Conservation (phyloP, 2,888 invertebrate species). For the Cinara cedri region DNA sequence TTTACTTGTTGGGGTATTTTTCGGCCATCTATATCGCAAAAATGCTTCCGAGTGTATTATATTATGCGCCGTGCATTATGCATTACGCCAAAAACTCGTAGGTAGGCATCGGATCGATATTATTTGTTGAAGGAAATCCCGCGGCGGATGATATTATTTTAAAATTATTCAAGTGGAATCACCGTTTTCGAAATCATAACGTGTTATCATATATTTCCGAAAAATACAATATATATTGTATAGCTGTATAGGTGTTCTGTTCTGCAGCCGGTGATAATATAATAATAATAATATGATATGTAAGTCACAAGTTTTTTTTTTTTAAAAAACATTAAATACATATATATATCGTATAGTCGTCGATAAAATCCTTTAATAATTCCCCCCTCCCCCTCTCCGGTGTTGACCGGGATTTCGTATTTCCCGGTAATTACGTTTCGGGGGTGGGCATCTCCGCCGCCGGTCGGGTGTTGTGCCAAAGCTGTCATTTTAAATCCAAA, state of each 20-base stretch:
- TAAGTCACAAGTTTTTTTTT: too few species aligned
- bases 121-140: not conserved
- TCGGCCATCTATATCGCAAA: constrained; percentile 3
- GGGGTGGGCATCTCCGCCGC: not conserved
- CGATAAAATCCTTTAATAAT: not conserved
- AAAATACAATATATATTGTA: not conserved
- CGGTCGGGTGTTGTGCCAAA: not conserved
- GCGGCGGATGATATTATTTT: not conserved
- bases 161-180: constrained; percentile 28
- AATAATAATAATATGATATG: too few species aligned
- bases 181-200: not conserved
- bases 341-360: too few species aligned
- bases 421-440: not conserved
- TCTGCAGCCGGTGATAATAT: too few species aligned
- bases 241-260: too few species aligned
- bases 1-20: constrained; percentile 1
- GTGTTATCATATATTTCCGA: not conserved
- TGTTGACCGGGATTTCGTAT: not conserved
- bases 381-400: not conserved
- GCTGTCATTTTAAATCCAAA: constrained; percentile 39
- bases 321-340: too few species aligned
- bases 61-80: constrained; percentile 22
- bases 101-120: constrained; percentile 37
- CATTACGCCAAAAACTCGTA: not conserved
- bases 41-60: not conserved